Conservation (phyloP, 2,797 vertebrate genomes). For the Capromys pilorides region DNA sequence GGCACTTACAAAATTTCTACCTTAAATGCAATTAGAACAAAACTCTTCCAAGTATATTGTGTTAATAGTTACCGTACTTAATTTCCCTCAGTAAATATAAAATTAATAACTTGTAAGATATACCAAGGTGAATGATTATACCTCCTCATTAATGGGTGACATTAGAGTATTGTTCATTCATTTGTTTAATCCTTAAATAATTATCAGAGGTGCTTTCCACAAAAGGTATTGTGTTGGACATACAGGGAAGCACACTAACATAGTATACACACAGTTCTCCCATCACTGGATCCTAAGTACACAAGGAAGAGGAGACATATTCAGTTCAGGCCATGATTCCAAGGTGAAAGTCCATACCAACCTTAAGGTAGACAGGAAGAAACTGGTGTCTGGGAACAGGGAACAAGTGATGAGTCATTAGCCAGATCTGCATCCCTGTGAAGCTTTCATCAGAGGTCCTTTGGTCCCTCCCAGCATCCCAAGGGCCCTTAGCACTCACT, state of each 20-base stretch:
- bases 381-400: accelerated
- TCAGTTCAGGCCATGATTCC: not conserved
- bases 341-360: not conserved
- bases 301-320: not conserved
- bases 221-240: not conserved
- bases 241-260: not conserved
- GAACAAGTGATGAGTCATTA: not conserved
- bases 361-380: accelerated
- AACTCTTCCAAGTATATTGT: constrained; percentile 30
- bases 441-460: not conserved
- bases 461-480: not conserved
- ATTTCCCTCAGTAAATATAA: constrained; percentile 43
- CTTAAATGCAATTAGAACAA: constrained; percentile 68
- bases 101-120: constrained; percentile 30
- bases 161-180: not conserved
- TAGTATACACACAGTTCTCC: not conserved
- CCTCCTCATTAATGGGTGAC: not conserved
- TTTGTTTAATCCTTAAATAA: not conserved
- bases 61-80: not conserved
- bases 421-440: not conserved
- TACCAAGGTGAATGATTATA: not conserved
- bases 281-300: not conserved
- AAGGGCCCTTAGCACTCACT: not conserved
- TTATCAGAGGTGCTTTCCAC: not conserved
- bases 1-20: constrained; percentile 61